These are phyloP conservation scores for Anolis sagrei DNA, from an alignment of 2,113 vertebrate genomes.

Conservation along the genomic window DNA sequence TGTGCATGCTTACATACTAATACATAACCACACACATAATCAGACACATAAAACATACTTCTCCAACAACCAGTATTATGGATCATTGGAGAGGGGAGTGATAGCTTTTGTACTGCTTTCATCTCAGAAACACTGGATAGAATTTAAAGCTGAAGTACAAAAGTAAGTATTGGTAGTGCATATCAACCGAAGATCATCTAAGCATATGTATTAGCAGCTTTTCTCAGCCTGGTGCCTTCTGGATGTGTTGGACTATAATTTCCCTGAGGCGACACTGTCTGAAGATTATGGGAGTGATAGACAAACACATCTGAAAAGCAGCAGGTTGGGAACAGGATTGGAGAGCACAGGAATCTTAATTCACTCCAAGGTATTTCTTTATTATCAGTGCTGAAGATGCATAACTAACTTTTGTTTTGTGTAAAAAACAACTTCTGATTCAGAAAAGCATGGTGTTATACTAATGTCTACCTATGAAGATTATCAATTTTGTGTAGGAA, in stretches of 20 bases:
- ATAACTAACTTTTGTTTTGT: not conserved
- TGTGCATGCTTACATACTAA: not conserved
- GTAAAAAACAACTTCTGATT: not conserved
- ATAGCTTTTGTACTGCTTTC: no score
- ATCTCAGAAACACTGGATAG: no score
- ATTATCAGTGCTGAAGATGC: not conserved
- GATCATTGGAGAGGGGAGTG: no score
- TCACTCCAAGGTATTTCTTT: not conserved
- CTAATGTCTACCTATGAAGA: not conserved
- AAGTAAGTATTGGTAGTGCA: no score
- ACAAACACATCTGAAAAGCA: not conserved
- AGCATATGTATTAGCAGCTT: not conserved
- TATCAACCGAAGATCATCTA: not conserved
- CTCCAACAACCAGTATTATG: no score
- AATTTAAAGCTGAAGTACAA: no score
- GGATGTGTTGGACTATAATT: not conserved
- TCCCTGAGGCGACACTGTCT: not conserved
- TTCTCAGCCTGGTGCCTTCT: no score
- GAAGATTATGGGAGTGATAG: not conserved
- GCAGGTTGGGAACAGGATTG: not conserved
- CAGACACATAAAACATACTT: no score
- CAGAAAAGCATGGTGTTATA: not conserved
- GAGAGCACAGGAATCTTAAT: not conserved
- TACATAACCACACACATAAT: not conserved
- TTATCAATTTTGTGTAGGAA: not conserved